These are phyloP conservation scores for Solea senegalensis DNA, from an alignment of 2,113 vertebrate genomes.

Conservation along the genomic window DNA sequence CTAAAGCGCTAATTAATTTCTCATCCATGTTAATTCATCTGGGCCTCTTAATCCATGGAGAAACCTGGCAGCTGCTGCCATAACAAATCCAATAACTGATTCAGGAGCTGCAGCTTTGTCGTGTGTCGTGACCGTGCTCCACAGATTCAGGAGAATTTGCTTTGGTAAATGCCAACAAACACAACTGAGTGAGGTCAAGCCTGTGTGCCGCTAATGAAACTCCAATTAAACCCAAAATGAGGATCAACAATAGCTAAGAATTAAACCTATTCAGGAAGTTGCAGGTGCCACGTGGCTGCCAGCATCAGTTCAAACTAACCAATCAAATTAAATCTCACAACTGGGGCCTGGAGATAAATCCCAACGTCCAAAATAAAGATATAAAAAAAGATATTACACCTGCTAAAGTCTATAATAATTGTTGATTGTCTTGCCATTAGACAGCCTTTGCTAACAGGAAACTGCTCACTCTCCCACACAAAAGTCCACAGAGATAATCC, in stretches of 20 bases:
- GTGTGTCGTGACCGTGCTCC: slow-evolving; percentile 36
- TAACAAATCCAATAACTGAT: slow-evolving; percentile 54
- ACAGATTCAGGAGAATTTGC: slow-evolving; percentile 21
- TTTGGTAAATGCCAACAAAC: slow-evolving; percentile 12
- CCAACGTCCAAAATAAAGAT: too few relatives aligned
- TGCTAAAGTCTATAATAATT: too few relatives aligned
- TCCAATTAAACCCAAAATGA: slow-evolving; percentile 15
- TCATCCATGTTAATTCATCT: slow-evolving; percentile 48
- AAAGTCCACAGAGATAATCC: too few relatives aligned
- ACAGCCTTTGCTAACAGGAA: too few relatives aligned
- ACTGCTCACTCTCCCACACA: too few relatives aligned
- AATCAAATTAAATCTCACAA: too few relatives aligned
- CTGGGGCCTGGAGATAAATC: background rate
- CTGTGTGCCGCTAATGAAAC: slow-evolving; percentile 12
- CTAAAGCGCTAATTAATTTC: slow-evolving; percentile 34
- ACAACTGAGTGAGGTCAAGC: slow-evolving; percentile 11
- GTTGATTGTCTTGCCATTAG: too few relatives aligned
- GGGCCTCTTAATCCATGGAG: too few relatives aligned
- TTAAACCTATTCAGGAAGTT: background rate
- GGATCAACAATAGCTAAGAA: slow-evolving; percentile 19
- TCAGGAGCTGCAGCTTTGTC: slow-evolving; percentile 29
- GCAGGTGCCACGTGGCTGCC: background rate
- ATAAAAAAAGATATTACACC: too few relatives aligned
- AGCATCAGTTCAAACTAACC: background rate
- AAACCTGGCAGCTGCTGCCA: slow-evolving; percentile 54